Base-by-base conservation (phyloP, 2,113 vertebrate genomes). In the Silurus asotus region DNA sequence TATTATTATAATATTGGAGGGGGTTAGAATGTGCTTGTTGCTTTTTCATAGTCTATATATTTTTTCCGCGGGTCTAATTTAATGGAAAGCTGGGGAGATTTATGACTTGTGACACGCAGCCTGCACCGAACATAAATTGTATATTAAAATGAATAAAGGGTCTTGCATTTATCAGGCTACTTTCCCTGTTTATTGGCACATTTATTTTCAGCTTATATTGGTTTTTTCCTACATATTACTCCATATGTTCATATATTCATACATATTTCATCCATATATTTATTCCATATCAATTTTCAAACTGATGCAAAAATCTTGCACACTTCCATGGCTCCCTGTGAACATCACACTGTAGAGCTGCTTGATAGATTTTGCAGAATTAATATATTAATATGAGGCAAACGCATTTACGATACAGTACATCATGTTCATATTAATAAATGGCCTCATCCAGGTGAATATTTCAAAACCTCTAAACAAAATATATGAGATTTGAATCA, bases 181-280 rank as follows among this genome's bases (percentile, higher is more conserved):
- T 55, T 75, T 13, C 72, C n/a, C 48, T 53, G 48, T 20, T 75
- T 37, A 77, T 77, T 77, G n/a, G 23, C 51, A 77, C 51, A 56
- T 77, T 77, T 25, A 76, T 77, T 56, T 77, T 55, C 74, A 77
- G 74, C 10, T 11, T 76, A 13, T 76, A 55, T 25, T 5, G 49
- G 74, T 28, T 2, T 51, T 75, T 76, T 25, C 23, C 3, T 55
- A 55, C 5, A 25, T 76, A 76, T 76, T 76, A 25, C 74, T 55
- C n/a, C 48, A 76, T 53, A 76, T 25, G 48, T n/a, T 76, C 74
- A n/a, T 76, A 25, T 76, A 76, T 55, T 25, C 49, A 14, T 76
- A 55, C 51, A 76, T 76, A 55, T 76, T 76, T 55, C 51, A 55
- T 76, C 23, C 48, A 75, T 77, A 77, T 55, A 74, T 49, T 37